These are phyloP conservation scores for Prietella phreatophila DNA, from an alignment of 2,113 vertebrate species.

Conservation along the genomic window DNA sequence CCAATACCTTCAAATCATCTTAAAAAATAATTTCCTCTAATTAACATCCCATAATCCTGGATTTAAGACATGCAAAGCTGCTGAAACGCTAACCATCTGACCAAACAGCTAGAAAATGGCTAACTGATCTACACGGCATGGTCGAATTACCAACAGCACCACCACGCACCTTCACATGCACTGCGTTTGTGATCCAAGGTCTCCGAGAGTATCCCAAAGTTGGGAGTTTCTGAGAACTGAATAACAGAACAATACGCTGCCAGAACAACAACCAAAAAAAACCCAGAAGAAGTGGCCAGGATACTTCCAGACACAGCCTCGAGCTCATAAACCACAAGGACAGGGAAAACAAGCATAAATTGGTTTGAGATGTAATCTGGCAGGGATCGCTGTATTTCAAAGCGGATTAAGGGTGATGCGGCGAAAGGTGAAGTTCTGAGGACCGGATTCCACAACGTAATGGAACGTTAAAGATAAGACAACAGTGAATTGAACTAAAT, in stretches of 20 bases:
- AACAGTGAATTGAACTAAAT: slow-evolving; percentile 27
- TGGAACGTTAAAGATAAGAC: slow-evolving; percentile 49
- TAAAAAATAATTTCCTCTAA: background rate
- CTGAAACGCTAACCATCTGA: background rate
- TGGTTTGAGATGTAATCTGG: slow-evolving; percentile 35
- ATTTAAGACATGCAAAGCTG: slow-evolving; percentile 26
- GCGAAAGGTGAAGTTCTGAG: slow-evolving; percentile 26
- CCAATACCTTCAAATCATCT: background rate
- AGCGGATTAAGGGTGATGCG: slow-evolving; percentile 17
- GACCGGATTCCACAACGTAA: slow-evolving; percentile 7
- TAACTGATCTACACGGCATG: background rate
- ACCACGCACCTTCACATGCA: slow-evolving; percentile 21
- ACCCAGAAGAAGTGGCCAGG: background rate
- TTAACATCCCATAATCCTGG: slow-evolving; percentile 6
- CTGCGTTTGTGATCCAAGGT: background rate
- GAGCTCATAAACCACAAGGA: slow-evolving; percentile 43
- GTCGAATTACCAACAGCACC: background rate
- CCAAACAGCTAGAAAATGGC: background rate
- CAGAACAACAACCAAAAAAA: background rate
- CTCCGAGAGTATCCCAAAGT: slow-evolving; percentile 6
- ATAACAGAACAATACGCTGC: slow-evolving; percentile 31
- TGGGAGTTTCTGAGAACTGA: slow-evolving; percentile 28
- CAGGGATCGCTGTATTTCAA: slow-evolving; percentile 36
- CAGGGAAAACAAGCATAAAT: slow-evolving; percentile 42
- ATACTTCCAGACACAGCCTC: slow-evolving; percentile 3